phyloP scores from a whole-genome alignment of 2,113 vertebrate species.

The Rutilus rutilus region DNA sequence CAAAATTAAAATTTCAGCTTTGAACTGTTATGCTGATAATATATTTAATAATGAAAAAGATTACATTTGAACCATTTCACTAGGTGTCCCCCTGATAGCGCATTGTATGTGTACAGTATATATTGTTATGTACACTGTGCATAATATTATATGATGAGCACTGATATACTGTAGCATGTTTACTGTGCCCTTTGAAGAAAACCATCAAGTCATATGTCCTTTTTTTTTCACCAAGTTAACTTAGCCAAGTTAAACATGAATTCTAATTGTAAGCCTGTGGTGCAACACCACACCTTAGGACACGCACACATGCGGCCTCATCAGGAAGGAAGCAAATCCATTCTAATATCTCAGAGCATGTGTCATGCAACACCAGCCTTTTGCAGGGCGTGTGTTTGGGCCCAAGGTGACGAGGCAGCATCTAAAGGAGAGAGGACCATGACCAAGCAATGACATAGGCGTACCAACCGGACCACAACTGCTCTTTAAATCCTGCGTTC shows the following conservation, averaged over 20 bases:
- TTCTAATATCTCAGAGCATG: constrained; percentile 7
- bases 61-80: neutral
- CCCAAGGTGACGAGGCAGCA: constrained; percentile 33
- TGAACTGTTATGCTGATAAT: neutral
- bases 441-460: constrained; percentile 36
- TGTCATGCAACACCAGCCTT: neutral
- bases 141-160: neutral
- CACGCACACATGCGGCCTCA: neutral
- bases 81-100: neutral
- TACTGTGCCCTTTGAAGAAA: neutral
- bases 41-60: neutral
- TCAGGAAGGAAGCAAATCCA: neutral
- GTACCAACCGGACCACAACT: neutral
- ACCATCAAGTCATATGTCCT: neutral
- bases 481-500: neutral
- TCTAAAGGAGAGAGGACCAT: constrained; percentile 16
- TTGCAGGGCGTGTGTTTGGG: constrained; percentile 9
- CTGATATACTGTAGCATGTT: neutral
- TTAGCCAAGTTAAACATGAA: neutral
- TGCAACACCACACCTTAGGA: constrained; percentile 33
- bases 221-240: neutral
- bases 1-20: neutral
- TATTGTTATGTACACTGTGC: neutral
- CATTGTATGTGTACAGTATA: neutral
- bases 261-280: neutral